Percentiles rank a stretch among this genome's conserved stretches.
Evolutionary conservation across 1,140 invertebrate species (phyloP).

Genomic region (Leptopilina boulardi): DNA sequence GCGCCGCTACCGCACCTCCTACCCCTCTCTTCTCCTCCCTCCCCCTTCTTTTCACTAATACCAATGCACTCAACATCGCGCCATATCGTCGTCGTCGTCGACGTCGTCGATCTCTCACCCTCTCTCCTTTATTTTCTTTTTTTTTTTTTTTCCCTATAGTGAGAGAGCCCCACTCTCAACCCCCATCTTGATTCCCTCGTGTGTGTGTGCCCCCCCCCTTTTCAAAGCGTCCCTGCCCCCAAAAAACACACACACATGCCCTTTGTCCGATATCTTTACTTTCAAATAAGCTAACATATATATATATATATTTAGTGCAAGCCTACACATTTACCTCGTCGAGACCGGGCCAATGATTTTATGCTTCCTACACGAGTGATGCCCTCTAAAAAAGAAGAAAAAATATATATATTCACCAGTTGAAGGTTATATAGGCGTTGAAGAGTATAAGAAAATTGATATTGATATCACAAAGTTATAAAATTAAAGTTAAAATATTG

Average conservation of each 20-base stretch:
- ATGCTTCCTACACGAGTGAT: slow-evolving; percentile 51
- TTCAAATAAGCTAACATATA: slow-evolving; percentile 48
- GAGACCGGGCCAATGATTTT: slow-evolving; percentile 50
- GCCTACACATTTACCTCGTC: slow-evolving; percentile 45
- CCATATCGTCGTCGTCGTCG: background rate
- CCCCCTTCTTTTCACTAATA: slow-evolving; percentile 29
- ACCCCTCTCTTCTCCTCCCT: slow-evolving; percentile 26
- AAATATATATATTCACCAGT: too few species aligned
- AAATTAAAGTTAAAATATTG: too few species aligned
- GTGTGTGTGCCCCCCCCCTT: slow-evolving; percentile 40
- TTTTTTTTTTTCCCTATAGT: too few species aligned
- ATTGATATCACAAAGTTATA: too few species aligned
- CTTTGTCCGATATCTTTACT: slow-evolving; percentile 46
- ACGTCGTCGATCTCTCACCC: slow-evolving; percentile 34
- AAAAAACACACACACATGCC: slow-evolving; percentile 21
- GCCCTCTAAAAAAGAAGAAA: slow-evolving; percentile 46
- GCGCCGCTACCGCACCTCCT: slow-evolving; percentile 56
- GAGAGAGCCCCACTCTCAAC: slow-evolving; percentile 5
- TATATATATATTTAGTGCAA: too few species aligned
- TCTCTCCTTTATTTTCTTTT: too few species aligned
- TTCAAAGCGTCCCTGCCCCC: slow-evolving; percentile 34
- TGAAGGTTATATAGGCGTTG: too few species aligned
- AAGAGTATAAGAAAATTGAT: too few species aligned
- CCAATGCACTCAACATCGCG: background rate
- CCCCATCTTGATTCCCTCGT: slow-evolving; percentile 31